phyloP scores from a whole-genome alignment of 2,888 invertebrate genomes.

The Melitaea athalia region DNA sequence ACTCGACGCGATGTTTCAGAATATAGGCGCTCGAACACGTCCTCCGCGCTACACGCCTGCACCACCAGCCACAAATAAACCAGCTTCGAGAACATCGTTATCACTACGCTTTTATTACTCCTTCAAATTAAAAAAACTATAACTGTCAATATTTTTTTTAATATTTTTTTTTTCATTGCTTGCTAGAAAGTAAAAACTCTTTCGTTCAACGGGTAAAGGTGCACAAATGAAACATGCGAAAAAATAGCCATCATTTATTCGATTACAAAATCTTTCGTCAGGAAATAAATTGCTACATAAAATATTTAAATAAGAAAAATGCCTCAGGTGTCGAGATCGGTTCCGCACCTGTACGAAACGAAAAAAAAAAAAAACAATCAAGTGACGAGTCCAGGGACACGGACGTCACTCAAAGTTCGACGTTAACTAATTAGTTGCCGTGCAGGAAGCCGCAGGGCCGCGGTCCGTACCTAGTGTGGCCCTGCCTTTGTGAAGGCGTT shows the following conservation, averaged over 20 bases:
- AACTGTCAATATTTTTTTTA: neutral
- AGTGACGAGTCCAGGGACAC: neutral
- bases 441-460: conserved; percentile 29
- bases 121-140: neutral
- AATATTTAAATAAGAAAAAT: conserved; percentile 75
- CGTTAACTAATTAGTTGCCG: conserved; percentile 34
- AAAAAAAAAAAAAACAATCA: neutral
- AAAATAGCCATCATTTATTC: conserved; percentile 80
- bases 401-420: neutral
- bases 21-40: conserved; percentile 26
- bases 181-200: neutral
- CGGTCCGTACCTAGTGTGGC: conserved; percentile 9
- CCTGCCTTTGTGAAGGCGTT: conserved; percentile 10
- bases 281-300: conserved; percentile 78
- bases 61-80: conserved; percentile 14
- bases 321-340: conserved; percentile 52
- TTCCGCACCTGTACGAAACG: neutral
- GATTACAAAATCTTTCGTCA: conserved; percentile 78
- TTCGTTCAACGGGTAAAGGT: neutral
- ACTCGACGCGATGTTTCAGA: conserved; percentile 26
- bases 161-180: neutral
- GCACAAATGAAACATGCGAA: conserved; percentile 44
- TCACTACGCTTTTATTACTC: neutral
- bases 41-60: conserved; percentile 21
- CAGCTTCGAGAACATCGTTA: conserved; percentile 21